Evolutionary conservation across 2,113 vertebrate species (phyloP).

Genomic region (Acanthisitta chloris): DNA sequence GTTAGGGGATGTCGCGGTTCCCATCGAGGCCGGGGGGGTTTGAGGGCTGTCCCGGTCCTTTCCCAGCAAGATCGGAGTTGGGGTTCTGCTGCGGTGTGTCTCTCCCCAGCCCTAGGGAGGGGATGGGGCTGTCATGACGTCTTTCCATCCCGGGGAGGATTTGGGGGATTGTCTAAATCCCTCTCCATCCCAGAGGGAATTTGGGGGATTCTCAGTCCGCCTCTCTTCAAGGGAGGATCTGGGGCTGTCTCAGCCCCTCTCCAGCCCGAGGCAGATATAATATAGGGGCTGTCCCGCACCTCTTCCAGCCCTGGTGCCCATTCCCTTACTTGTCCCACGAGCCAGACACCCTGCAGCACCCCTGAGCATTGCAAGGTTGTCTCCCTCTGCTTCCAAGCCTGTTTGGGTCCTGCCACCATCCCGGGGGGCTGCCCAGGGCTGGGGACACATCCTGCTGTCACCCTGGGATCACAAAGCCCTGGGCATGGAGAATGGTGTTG

Average conservation of each 20-base stretch:
- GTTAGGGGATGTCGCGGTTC: not conserved
- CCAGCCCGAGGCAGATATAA: not conserved
- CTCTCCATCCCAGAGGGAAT: not conserved
- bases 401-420: rapidly evolving
- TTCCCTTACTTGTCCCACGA: not conserved
- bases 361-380: not conserved
- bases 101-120: not conserved
- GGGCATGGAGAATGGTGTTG: rapidly evolving
- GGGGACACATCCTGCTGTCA: not conserved
- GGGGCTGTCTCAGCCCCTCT: no score
- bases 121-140: not conserved
- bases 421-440: not conserved
- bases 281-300: not conserved
- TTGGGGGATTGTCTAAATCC: not conserved
- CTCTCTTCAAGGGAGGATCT: not conserved
- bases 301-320: not conserved
- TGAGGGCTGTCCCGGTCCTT: not conserved
- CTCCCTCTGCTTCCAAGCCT: not conserved
- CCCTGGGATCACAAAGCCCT: not conserved
- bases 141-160: not conserved
- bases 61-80: not conserved
- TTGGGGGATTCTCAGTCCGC: not conserved
- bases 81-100: not conserved
- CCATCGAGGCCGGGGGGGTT: not conserved
- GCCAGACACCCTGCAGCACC: not conserved